phyloP scores from a whole-genome alignment of 2,113 vertebrate genomes.

The Porphyrio hochstetteri region DNA sequence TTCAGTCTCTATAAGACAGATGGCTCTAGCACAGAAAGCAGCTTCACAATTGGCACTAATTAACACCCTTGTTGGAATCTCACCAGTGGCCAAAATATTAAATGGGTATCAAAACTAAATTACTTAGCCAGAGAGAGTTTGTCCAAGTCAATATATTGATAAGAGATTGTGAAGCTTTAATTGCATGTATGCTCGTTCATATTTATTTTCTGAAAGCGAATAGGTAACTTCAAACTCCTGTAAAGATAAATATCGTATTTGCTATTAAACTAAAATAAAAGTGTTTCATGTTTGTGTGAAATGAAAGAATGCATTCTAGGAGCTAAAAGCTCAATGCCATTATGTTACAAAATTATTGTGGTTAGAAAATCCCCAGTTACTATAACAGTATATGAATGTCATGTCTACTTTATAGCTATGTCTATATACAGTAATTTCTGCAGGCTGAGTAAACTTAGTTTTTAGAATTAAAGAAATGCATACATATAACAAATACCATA shows the following conservation, averaged over 20 bases:
- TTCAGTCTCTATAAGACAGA: slow-evolving; percentile 45
- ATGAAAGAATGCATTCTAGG: neutral
- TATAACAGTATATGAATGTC: neutral
- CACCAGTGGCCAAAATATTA: slow-evolving; percentile 42
- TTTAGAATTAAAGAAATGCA: neutral
- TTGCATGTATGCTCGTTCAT: neutral
- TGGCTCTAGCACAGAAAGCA: slow-evolving; percentile 35
- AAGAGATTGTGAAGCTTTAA: slow-evolving; percentile 11
- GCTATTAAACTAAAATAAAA: neutral
- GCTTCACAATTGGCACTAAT: slow-evolving; percentile 54
- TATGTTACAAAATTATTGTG: neutral
- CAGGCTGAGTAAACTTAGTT: neutral
- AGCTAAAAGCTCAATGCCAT: neutral
- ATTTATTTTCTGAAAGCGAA: slow-evolving; percentile 28
- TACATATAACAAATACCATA: neutral
- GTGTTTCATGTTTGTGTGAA: neutral
- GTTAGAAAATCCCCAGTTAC: neutral
- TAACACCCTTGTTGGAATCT: slow-evolving; percentile 43
- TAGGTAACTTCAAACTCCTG: neutral
- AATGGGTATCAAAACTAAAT: slow-evolving; percentile 50
- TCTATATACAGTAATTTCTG: neutral
- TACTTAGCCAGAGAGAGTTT: neutral
- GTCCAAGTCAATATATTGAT: slow-evolving; percentile 15
- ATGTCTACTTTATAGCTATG: neutral
- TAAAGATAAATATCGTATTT: neutral